Percentiles rank a stretch among this genome's conserved stretches.
Conservation (phyloP, 2,888 invertebrate genomes). For the Coremacera marginata region DNA sequence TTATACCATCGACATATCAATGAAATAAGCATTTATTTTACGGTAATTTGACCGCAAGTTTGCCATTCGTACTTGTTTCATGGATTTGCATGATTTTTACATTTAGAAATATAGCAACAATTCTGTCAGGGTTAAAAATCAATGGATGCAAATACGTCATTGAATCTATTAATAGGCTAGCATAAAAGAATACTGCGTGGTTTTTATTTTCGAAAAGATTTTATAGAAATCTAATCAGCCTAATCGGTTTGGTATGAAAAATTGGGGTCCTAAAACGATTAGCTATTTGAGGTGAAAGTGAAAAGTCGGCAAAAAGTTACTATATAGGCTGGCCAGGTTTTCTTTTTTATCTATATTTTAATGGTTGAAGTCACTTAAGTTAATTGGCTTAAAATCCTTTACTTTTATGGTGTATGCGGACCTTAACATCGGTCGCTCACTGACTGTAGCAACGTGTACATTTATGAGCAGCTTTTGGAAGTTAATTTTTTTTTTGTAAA, state of each 20-base stretch:
- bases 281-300: too few species aligned
- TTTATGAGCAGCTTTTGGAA: too few species aligned
- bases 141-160: background rate
- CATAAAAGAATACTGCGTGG: background rate
- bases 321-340: too few species aligned
- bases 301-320: too few species aligned
- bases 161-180: background rate
- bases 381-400: too few species aligned
- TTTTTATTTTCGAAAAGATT: background rate
- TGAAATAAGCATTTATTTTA: slow-evolving; percentile 9
- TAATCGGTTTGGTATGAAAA: background rate
- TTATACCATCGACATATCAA: background rate
- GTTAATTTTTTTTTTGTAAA: too few species aligned
- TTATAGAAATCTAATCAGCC: slow-evolving; percentile 1
- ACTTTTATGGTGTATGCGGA: too few species aligned
- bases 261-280: too few species aligned
- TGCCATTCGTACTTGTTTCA: background rate
- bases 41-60: slow-evolving; percentile 7
- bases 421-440: too few species aligned
- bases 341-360: too few species aligned
- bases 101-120: background rate
- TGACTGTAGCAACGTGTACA: too few species aligned
- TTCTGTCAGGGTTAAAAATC: background rate
- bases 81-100: background rate
- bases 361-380: too few species aligned